phyloP scores from a whole-genome alignment of 2,888 invertebrate genomes.

The Mythimna loreyi region DNA sequence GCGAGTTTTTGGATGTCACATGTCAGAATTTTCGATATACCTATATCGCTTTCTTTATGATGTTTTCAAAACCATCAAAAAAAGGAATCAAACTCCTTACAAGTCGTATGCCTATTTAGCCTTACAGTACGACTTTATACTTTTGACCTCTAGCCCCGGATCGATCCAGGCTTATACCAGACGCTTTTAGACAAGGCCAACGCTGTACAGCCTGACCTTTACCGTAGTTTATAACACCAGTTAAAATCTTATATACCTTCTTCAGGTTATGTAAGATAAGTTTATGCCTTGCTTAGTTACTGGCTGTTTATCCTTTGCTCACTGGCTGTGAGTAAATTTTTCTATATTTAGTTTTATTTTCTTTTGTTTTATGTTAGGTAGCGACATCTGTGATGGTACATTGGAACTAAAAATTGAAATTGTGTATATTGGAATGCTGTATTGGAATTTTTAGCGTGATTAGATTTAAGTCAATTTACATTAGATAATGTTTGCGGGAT shows the following conservation, averaged over 20 bases:
- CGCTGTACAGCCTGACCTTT: conserved; percentile 29
- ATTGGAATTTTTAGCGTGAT: too few relatives aligned
- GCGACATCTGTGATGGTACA: too few relatives aligned
- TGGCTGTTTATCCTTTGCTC: neutral
- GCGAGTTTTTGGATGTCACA: too few relatives aligned
- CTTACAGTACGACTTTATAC: conserved; percentile 16
- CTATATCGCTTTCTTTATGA: too few relatives aligned
- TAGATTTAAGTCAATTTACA: too few relatives aligned
- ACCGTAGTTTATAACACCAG: conserved; percentile 41
- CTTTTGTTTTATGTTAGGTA: neutral
- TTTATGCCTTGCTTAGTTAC: neutral
- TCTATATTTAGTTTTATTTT: neutral
- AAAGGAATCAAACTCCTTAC: too few relatives aligned
- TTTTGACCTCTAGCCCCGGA: conserved; percentile 48
- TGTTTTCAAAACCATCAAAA: too few relatives aligned
- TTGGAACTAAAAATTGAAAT: too few relatives aligned
- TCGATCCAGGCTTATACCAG: conserved; percentile 53
- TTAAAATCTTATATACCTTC: conserved; percentile 41
- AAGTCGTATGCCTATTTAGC: neutral
- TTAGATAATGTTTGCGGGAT: too few relatives aligned
- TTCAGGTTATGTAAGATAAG: conserved; percentile 19
- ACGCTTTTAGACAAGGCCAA: conserved; percentile 41
- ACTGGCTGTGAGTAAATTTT: neutral
- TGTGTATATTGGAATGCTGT: too few relatives aligned
- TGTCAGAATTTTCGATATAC: too few relatives aligned